Base-by-base conservation (phyloP, 1,140 invertebrate species). In the Heliconius nattereri region DNA sequence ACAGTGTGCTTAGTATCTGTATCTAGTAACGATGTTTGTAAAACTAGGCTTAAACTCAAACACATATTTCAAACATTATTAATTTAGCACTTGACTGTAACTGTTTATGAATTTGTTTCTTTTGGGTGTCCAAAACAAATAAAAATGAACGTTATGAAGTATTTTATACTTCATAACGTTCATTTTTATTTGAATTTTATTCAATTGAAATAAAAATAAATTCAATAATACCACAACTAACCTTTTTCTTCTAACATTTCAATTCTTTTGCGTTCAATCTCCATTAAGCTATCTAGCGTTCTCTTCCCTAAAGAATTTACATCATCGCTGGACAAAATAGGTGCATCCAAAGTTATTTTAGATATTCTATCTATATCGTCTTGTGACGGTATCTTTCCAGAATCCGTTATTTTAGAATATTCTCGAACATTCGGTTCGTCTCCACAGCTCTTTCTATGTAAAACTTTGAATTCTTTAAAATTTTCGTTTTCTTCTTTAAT, bases 161-260 rank as follows among this genome's bases (percentile, higher is more conserved):
- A 52, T 40, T n/a, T n/a, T n/a, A n/a, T n/a, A n/a, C n/a, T n/a
- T n/a, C n/a, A n/a, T n/a, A n/a, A n/a, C n/a, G n/a, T n/a, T n/a
- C n/a, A n/a, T n/a, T n/a, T n/a, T n/a, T n/a, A n/a, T n/a, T n/a
- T n/a, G n/a, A n/a, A n/a, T n/a, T n/a, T n/a, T n/a, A 13, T 13
- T 40, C 40, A 40, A 45, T 45, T 11, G 3, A 45, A 45, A 45
- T 13, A 45, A 45, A 40, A 16, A 45, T 45, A 45, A 45, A 13
- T 45, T 45, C 49, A 52, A 19, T 52, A 57, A n/a, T 9, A 66
- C 3, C 23, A n/a, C n/a, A 78, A 82, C 85, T 88, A 93, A 98
- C 98, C 98, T 97, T 98, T 98, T 92, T 98, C 97, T 78, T 97
- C 98, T 85, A 99, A 95, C 95, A 98, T 96, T 81, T 98, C 95